Evolutionary conservation across 2,888 invertebrate species (phyloP).

Genomic region (Cantharis flavilabris): DNA sequence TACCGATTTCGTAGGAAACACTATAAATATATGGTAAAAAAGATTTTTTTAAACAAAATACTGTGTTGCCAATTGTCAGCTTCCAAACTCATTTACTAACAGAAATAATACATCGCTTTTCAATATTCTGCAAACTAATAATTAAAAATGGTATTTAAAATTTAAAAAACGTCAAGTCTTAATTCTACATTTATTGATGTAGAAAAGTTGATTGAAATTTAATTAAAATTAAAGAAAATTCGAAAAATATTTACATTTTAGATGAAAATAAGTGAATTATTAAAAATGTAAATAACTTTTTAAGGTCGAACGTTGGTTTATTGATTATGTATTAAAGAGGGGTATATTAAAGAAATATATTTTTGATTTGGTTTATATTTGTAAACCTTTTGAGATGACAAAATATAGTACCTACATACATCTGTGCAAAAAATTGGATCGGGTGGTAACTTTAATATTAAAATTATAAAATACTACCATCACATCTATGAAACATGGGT

Average conservation of each 20-base stretch:
- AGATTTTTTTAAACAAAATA: too few relatives aligned
- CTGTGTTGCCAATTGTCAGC: too few relatives aligned
- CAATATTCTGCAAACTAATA: background rate
- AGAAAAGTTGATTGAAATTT: background rate
- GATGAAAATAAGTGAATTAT: background rate
- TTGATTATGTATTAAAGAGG: background rate
- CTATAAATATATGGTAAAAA: too few relatives aligned
- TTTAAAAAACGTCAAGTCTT: background rate
- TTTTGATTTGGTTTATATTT: background rate
- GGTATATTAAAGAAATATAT: background rate
- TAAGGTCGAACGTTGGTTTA: background rate
- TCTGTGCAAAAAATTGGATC: conserved; percentile 2
- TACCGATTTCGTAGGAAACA: too few relatives aligned
- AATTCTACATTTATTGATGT: background rate
- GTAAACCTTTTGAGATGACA: background rate
- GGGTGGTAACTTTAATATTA: conserved; percentile 38
- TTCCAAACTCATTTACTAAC: too few relatives aligned
- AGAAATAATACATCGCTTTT: too few relatives aligned
- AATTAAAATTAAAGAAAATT: background rate
- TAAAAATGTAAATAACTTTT: background rate
- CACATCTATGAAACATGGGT: background rate
- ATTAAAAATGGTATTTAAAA: background rate
- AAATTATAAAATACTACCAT: conserved; percentile 35
- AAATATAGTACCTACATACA: background rate
- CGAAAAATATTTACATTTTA: background rate